Evolutionary conservation across 1,140 invertebrate genomes (phyloP), one percentile per base, ranked within the genome.

Genomic region (Drosophila ironensis): DNA sequence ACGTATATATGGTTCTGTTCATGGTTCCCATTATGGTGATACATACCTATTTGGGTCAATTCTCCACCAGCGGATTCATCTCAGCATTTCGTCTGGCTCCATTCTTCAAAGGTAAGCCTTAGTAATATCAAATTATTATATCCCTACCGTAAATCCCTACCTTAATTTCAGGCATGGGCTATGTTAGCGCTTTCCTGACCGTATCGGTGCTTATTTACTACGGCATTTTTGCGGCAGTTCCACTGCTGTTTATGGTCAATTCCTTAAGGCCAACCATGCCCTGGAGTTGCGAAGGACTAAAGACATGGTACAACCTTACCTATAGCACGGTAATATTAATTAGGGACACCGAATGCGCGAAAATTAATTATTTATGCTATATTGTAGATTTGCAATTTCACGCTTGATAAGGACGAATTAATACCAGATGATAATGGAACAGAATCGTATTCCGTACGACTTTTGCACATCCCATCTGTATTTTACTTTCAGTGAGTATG

Each of bases 51-150:
- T 66, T 89, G 76, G 88, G 88, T 0, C 88, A 89, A 35, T 89
- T 89, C 35, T 89, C 88, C 0, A 89, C 84, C 59, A 89, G 80
- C 28, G 88, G 88, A 2, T 89, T 84, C 12, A 88, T 89, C 41
- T 89, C 88, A 1, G 71, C 77, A 2, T 84, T 89, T 52, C 80
- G 88, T 1, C 16, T 89, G 0, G 61, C 84, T 4, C 88, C 88
- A 3, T 80, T 89, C 12, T 89, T 89, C 9, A 89, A 89, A 80
- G 88, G 88, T 88, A 66, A 47, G n/a, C n/a, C n/a, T n/a, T n/a
- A n/a, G 19, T 30, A 33, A 33, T 5, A 33, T 33, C 4, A 27
- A 2, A 20, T n/a, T n/a, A 17, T 1, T 16, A 3, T 11, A 30
- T 11, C n/a, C 3, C n/a, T 11, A 4, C 3, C 11, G 1, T 6